Evolutionary conservation across 2,888 invertebrate genomes (phyloP), one percentile per base, ranked within the genome.

Genomic region (Microplitis deprimator): DNA sequence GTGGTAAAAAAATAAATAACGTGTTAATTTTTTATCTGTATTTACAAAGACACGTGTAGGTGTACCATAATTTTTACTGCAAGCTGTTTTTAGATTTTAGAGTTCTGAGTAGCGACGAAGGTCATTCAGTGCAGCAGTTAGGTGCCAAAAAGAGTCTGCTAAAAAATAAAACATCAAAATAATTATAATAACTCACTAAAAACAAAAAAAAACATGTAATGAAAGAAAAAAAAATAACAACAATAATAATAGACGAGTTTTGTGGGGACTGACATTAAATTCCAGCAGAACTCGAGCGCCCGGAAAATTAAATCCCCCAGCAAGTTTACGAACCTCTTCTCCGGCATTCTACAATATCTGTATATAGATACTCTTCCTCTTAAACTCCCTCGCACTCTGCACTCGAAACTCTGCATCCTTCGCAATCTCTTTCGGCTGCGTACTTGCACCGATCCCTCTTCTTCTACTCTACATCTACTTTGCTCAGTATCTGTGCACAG

Each of bases 221-320:
- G 65, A 17, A 60, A 60, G 8, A 60, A 76, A 71, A 61, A 13
- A 68, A 71, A 17, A 13, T 64, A 76, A 72, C 17, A 16, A 59
- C 6, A 64, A 39, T 68, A 74, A 61, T 73, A 59, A 38, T 68
- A 16, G 72, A 6, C 13, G 17, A 72, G 61, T 62, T 62, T 69
- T 60, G 61, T 17, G 61, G 62, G 39, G n/a, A 72, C 72, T 72
- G 68, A 68, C 72, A 61, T 76, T 76, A 39, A 76, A 76, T 62
- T 76, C 50, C 10, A 38, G 64, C 29, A 39, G 73, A 73, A 38
- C 41, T 69, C 64, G 72, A 72, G 62, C 38, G 64, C 67, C 77
- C 64, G 77, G 77, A 69, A 77, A 77, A 77, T 77, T 77, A 77
- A 77, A 77, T 77, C 73, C 50, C 77, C 68, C 68, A 50, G 77